phyloP scores from a whole-genome alignment of 2,113 vertebrate species.

The Hippocampus barbouri region DNA sequence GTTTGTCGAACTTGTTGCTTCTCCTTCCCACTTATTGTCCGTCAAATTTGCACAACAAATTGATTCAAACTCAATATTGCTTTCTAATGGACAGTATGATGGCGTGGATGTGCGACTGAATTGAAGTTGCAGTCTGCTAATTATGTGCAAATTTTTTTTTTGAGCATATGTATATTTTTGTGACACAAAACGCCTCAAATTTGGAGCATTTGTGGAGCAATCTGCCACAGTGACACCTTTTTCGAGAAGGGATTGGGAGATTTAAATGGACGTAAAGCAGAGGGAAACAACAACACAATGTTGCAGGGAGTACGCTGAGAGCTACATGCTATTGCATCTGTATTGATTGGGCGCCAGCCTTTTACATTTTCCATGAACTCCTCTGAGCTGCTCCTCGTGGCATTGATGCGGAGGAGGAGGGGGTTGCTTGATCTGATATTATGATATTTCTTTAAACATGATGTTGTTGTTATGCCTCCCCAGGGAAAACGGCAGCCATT shows the following conservation, averaged over 20 bases:
- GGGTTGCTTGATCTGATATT: conserved; percentile 64
- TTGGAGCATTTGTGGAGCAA: conserved; percentile 24
- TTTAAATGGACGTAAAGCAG: conserved; percentile 35
- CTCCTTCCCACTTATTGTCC: neutral
- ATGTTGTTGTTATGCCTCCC: conserved; percentile 69
- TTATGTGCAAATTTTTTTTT: neutral
- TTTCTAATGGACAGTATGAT: neutral
- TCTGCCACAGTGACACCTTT: conserved; percentile 20
- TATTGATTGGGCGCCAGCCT: conserved; percentile 73
- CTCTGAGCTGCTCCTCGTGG: conserved; percentile 63
- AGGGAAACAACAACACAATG: conserved; percentile 57
- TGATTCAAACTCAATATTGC: neutral
- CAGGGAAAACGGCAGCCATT: conserved; percentile 53
- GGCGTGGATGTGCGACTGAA: neutral
- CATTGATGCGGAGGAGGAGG: conserved; percentile 60
- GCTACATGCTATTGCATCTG: conserved; percentile 73
- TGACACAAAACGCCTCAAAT: neutral
- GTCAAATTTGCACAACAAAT: neutral
- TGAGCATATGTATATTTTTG: neutral
- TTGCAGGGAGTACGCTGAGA: conserved; percentile 58
- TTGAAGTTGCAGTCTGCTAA: neutral
- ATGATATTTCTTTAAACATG: conserved; percentile 77
- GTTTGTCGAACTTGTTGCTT: neutral
- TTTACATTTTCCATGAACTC: conserved; percentile 78
- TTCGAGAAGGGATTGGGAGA: conserved; percentile 19